Evolutionary conservation across 2,113 vertebrate genomes (phyloP), one percentile per base, ranked within the genome.

Genomic region (Cariama cristata): DNA sequence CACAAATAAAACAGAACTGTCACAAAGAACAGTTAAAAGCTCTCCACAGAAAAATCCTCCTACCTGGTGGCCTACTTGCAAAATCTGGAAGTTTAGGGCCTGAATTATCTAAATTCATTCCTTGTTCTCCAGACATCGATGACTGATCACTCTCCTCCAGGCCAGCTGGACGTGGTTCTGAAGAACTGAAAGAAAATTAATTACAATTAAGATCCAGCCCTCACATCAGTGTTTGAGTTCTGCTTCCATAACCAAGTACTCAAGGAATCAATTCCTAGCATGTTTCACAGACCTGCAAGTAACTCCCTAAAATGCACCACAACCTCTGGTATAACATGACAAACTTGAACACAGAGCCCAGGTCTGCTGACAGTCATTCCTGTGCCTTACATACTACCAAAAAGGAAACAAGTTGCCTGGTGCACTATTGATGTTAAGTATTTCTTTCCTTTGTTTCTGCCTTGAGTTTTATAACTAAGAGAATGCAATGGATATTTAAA

Each of bases 81-180:
- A 99, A 99, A 92, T 99, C 99, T 27, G 99, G 82, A 73, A 99
- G 98, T 97, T 99, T 99, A 60, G 99, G 98, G 85, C 98, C 99
- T 56, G 99, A 86, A 74, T 97, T 99, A 66, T 99, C 99, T 93
- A 99, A 97, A 82, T 94, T 98, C 88, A 99, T 97, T 98, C 98
- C 98, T 97, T 99, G 99, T 60, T 99, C 99, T 97, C 98, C 98
- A 95, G 98, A 97, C 56, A 99, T 88, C 3, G 98, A 98, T 2
- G 98, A 98, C 71, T 99, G 97, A 95, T 99, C 99, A 5, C 98
- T 95, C 71, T 99, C 99, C 55, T 99, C 99, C 97, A 99, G 97
- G 89, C 99, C 98, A 95, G 98, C 85, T 95, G 99, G 95, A 91
- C 97, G 97, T 67, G 97, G 96, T 96, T 99, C 99, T 93, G 99